A percentile compares a stretch with the other conserved stretches of the same genome.
Conservation (phyloP, 1,140 invertebrate species). For the Polyergus mexicanus region DNA sequence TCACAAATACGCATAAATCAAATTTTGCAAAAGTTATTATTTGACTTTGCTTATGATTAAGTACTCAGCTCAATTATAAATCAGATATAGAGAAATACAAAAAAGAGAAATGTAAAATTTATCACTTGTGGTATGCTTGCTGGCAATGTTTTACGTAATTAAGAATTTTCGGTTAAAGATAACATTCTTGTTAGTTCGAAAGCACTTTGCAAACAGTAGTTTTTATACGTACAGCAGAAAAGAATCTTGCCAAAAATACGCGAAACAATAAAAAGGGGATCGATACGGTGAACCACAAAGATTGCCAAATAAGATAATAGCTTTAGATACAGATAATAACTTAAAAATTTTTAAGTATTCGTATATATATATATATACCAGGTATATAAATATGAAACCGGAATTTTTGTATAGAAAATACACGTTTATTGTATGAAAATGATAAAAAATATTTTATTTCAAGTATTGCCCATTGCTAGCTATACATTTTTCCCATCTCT, state of each 20-base stretch:
- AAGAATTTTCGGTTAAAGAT: conserved; percentile 11
- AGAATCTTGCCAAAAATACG: not conserved
- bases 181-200: not conserved
- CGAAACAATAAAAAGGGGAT: not conserved
- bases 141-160: not conserved
- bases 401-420: too few relatives aligned
- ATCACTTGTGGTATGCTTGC: not conserved
- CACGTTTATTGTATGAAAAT: too few relatives aligned
- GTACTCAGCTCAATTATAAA: not conserved
- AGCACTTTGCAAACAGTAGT: not conserved
- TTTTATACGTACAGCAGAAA: not conserved
- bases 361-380: not conserved
- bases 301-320: not conserved
- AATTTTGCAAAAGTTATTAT: not conserved
- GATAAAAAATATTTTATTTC: too few relatives aligned
- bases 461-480: too few relatives aligned
- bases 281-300: not conserved
- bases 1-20: not conserved
- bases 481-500: too few relatives aligned
- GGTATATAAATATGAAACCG: too few relatives aligned
- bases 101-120: not conserved
- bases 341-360: not conserved
- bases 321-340: not conserved
- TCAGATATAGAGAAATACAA: not conserved
- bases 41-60: not conserved